A percentile compares a stretch with the other conserved stretches of the same genome.
phyloP scores from a whole-genome alignment of 2,797 vertebrate genomes.

The Poeciliopsis gracilis region DNA sequence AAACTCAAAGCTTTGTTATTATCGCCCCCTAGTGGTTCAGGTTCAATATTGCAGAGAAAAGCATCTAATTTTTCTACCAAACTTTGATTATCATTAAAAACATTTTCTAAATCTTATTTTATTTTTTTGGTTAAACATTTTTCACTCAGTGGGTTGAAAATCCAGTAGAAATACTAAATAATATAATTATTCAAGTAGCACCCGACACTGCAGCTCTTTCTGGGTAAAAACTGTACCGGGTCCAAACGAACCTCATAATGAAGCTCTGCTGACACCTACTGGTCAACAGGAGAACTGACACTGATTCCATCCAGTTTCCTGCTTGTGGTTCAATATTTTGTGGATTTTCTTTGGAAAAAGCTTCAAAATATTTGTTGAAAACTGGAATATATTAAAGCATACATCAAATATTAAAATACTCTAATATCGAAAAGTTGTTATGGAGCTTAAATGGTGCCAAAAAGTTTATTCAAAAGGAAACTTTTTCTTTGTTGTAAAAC shows the following conservation, averaged over 20 bases:
- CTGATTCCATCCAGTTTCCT: neutral
- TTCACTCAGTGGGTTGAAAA: too few species aligned
- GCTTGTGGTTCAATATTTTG: too few species aligned
- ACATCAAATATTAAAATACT: neutral
- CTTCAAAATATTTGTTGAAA: neutral
- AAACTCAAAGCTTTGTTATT: neutral
- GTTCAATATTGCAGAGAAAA: neutral
- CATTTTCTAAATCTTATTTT: too few species aligned
- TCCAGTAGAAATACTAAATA: too few species aligned
- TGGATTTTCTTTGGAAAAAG: neutral
- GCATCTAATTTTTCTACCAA: neutral
- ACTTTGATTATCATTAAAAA: neutral
- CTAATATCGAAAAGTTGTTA: too few species aligned
- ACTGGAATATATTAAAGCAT: neutral
- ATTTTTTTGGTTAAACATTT: too few species aligned
- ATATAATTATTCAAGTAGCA: too few species aligned
- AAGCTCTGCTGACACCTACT: neutral
- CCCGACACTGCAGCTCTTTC: neutral
- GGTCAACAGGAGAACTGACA: neutral
- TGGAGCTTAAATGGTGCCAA: too few species aligned
- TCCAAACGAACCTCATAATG: neutral
- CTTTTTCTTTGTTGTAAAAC: too few species aligned
- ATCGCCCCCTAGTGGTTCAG: slow-evolving; percentile 40
- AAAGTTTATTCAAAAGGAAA: too few species aligned
- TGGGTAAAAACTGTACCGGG: neutral